Percentiles rank a stretch among this genome's conserved stretches.
phyloP scores from a whole-genome alignment of 1,140 invertebrate genomes.

The Magallana gigas region DNA sequence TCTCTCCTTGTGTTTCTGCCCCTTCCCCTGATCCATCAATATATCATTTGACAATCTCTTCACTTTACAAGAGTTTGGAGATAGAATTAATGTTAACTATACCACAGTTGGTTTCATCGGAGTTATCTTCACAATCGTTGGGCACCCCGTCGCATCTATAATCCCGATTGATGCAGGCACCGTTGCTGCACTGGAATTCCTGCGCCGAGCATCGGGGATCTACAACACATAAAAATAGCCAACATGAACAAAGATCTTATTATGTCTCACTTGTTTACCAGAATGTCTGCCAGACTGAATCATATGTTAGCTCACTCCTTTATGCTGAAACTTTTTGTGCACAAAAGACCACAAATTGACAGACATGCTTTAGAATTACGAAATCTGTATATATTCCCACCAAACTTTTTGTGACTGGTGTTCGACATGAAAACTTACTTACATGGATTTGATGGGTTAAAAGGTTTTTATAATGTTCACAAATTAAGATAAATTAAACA shows the following conservation, averaged over 20 bases:
- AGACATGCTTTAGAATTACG: no score
- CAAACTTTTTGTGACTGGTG: no score
- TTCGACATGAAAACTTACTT: no score
- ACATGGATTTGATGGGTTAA: no score
- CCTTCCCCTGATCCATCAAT: no score
- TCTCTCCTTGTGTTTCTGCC: no score
- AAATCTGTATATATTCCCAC: no score
- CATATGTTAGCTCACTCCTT: not conserved
- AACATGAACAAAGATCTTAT: not conserved
- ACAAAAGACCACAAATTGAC: no score
- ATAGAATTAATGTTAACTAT: conserved; percentile 33
- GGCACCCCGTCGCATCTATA: conserved; percentile 72
- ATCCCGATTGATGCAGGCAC: not conserved
- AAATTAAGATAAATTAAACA: no score
- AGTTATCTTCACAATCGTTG: conserved; percentile 79
- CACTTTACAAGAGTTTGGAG: no score
- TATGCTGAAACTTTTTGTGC: not conserved
- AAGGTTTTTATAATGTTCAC: no score
- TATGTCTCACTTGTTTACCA: not conserved
- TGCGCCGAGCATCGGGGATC: not conserved
- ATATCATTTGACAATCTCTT: no score
- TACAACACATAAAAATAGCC: not conserved
- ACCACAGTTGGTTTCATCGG: conserved; percentile 77
- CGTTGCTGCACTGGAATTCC: conserved; percentile 25
- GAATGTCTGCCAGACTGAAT: not conserved